Evolutionary conservation across 1,140 invertebrate species (phyloP).

Genomic region (Cherax quadricarinatus): DNA sequence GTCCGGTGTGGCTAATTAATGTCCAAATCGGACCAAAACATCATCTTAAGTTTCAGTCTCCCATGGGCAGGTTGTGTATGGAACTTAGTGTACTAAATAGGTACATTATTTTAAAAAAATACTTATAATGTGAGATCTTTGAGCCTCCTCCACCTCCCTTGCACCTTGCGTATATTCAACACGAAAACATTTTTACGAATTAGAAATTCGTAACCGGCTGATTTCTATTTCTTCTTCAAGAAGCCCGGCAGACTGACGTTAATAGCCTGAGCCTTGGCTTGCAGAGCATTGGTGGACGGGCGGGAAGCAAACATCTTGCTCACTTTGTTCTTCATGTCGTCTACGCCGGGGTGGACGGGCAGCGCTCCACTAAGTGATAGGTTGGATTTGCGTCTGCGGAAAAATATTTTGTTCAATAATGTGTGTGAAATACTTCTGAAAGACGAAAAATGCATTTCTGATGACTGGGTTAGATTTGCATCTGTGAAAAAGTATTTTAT

Average conservation of each 20-base stretch:
- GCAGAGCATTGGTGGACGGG: slow-evolving; percentile 26
- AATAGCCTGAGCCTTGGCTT: slow-evolving; percentile 37
- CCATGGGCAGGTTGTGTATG: too few relatives aligned
- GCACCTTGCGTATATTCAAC: too few relatives aligned
- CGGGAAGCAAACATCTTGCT: slow-evolving; percentile 52
- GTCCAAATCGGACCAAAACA: too few relatives aligned
- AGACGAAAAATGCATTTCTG: neutral
- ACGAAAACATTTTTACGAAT: too few relatives aligned
- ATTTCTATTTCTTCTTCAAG: slow-evolving; percentile 38
- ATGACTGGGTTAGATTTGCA: slow-evolving; percentile 15
- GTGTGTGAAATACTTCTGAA: neutral
- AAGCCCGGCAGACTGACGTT: slow-evolving; percentile 48
- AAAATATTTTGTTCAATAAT: neutral
- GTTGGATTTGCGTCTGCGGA: slow-evolving; percentile 32
- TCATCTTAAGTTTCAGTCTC: too few relatives aligned
- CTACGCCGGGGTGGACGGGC: slow-evolving; percentile 41
- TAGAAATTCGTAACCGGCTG: too few relatives aligned
- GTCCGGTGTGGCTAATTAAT: too few relatives aligned
- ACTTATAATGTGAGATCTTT: too few relatives aligned
- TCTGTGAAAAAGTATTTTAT: neutral
- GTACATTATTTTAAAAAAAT: too few relatives aligned
- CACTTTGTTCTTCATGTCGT: slow-evolving; percentile 45
- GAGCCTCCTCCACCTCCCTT: too few relatives aligned
- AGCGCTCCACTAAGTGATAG: slow-evolving; percentile 21
- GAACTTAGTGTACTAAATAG: too few relatives aligned